Evolutionary conservation across 1,140 invertebrate species (phyloP), one percentile per base, ranked within the genome.

Genomic region (Bombyx mori): DNA sequence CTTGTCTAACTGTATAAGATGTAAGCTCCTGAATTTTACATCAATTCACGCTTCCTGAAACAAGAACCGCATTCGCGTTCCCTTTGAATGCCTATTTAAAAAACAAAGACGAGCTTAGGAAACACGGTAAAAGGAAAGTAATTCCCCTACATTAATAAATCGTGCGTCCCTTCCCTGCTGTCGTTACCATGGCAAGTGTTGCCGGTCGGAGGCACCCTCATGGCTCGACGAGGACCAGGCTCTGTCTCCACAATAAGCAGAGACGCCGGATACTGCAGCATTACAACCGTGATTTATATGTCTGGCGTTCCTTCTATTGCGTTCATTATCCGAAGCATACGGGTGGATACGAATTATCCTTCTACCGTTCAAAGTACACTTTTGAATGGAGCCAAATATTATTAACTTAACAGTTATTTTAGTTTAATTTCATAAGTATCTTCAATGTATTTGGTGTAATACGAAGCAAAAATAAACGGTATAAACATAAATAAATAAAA

Each of bases 261-360:
- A 73, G 73, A 73, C 71, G 60, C 73, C 81, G 81, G 81, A 84
- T 84, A 76, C 77, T 75, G 71, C 69, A 71, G 79, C 75, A 80
- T 84, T 82, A 82, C 70, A 60, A 66, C 52, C 60, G 62, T 86
- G 83, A 86, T 86, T 86, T 86, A 86, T 86, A 75, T 68, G 79
- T 86, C 83, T 86, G 83, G 75, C 74, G 59, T 65, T 57, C 66
- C 66, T 69, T 68, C 69, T 67, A 62, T 68, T 60, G 66, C 65
- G 70, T 73, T 76, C 71, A 82, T 79, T 75, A 73, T 62, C 63
- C 69, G 65, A 70, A 77, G 72, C 74, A 78, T 77, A 57, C 63
- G 61, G 54, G 68, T 68, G 67, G 70, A 63, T 57, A 50, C 26
- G 22, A 59, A 65, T 53, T 62, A 59, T 50, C n/a, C 10, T 35